These are phyloP conservation scores for Drosophila mimetica DNA, from an alignment of 2,888 invertebrate species.

Conservation along the genomic window DNA sequence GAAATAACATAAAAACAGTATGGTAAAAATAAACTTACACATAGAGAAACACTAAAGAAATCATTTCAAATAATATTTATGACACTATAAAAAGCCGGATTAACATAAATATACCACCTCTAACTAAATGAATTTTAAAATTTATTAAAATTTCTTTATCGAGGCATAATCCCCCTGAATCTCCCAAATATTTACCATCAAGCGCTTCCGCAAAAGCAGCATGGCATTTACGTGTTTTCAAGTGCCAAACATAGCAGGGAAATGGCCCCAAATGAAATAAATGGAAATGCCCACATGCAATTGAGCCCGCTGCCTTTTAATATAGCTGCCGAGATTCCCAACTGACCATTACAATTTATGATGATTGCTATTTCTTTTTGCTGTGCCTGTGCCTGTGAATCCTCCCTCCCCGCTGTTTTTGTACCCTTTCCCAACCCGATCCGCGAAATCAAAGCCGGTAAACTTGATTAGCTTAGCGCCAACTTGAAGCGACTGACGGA, in stretches of 20 bases:
- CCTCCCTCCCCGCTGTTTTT: background rate
- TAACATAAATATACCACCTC: too few relatives aligned
- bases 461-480: conserved; percentile 68
- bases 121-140: background rate
- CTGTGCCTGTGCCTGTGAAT: conserved; percentile 3
- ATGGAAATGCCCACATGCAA: conserved; percentile 38
- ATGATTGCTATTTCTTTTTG: conserved; percentile 64
- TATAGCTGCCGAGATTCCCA: conserved; percentile 51
- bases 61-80: too few relatives aligned
- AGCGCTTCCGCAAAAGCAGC: conserved; percentile 30
- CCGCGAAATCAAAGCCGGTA: conserved; percentile 36
- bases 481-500: conserved; percentile 44
- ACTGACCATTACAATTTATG: conserved; percentile 71
- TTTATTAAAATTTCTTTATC: background rate
- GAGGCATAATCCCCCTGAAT: conserved; percentile 1
- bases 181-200: conserved; percentile 16
- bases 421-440: background rate
- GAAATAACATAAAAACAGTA: too few relatives aligned
- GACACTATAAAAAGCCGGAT: too few relatives aligned
- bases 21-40: too few relatives aligned
- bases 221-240: conserved; percentile 31
- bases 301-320: conserved; percentile 34
- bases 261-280: conserved; percentile 38
- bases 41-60: too few relatives aligned
- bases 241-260: conserved; percentile 31